These are phyloP conservation scores for Empidonax alnorum DNA, from an alignment of 2,113 vertebrate species.

Conservation along the genomic window DNA sequence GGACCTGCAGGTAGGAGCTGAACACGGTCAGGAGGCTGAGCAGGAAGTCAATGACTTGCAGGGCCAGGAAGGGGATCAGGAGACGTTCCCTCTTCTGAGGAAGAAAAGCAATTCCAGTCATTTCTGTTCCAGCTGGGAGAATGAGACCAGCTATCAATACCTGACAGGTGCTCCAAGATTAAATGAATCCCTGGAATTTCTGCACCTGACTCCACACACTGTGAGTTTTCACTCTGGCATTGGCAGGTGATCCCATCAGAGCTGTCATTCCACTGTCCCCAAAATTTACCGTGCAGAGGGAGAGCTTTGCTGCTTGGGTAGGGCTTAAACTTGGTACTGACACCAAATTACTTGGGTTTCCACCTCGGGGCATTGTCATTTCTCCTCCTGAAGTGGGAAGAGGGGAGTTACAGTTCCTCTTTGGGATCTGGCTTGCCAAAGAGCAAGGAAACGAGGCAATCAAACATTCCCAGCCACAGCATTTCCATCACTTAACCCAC, in stretches of 20 bases:
- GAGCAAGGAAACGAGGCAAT: not conserved
- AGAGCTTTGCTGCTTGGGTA: not conserved
- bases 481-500: not conserved
- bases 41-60: slow-evolving; percentile 80
- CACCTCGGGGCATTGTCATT: not conserved
- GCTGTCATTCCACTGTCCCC: not conserved
- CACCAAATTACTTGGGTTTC: not conserved
- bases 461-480: not conserved
- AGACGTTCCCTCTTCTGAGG: slow-evolving; percentile 70
- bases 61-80: slow-evolving; percentile 79
- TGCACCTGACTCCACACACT: too few species aligned
- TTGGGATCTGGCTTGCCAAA: not conserved
- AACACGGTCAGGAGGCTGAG: slow-evolving; percentile 78
- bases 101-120: not conserved
- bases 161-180: too few species aligned
- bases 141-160: too few species aligned
- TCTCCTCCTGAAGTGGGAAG: not conserved
- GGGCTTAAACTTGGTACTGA: fast-evolving
- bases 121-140: not conserved
- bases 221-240: not conserved
- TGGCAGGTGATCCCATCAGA: not conserved
- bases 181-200: too few species aligned
- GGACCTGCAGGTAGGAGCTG: slow-evolving; percentile 74
- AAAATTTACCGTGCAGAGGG: not conserved
- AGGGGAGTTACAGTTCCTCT: not conserved